Evolutionary conservation across 1,140 invertebrate genomes (phyloP).

Genomic region (Neodiprion pinetum): DNA sequence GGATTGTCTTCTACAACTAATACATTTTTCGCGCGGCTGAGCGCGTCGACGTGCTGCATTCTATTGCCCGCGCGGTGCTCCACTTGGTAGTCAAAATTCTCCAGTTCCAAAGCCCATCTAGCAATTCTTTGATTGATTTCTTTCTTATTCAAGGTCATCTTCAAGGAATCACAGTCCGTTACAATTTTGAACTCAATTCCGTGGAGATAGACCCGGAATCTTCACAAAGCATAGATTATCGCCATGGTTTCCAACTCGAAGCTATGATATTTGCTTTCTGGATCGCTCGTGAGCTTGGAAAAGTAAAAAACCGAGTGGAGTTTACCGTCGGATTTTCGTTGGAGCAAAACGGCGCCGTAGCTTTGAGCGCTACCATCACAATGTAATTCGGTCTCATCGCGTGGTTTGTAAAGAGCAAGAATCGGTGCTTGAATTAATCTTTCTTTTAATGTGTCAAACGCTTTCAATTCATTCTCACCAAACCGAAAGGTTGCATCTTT

Average conservation of each 20-base stretch:
- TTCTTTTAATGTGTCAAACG: conserved; percentile 26
- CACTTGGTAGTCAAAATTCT: conserved; percentile 31
- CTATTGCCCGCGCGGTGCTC: conserved; percentile 28
- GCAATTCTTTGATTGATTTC: conserved; percentile 27
- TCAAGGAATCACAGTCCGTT: conserved; percentile 31
- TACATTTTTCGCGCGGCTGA: background rate
- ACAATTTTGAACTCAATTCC: conserved; percentile 33
- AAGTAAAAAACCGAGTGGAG: conserved; percentile 55
- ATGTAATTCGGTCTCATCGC: conserved; percentile 31
- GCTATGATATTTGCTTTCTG: conserved; percentile 55
- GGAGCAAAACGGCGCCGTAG: conserved; percentile 42
- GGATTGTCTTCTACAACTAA: conserved; percentile 24
- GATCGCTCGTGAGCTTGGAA: conserved; percentile 47
- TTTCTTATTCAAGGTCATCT: conserved; percentile 25
- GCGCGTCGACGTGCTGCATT: conserved; percentile 33
- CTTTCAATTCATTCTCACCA: conserved; percentile 18
- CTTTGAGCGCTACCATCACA: conserved; percentile 33
- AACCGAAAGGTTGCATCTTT: conserved; percentile 29
- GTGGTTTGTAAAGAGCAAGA: conserved; percentile 27
- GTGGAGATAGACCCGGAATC: conserved; percentile 48
- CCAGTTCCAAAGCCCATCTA: conserved; percentile 33
- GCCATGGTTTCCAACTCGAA: conserved; percentile 63
- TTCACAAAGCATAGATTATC: conserved; percentile 58
- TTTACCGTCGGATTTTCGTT: conserved; percentile 36
- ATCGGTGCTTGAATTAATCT: conserved; percentile 27